Conservation (phyloP, 92 coral and sea anemone species). For the Palythoa grandis region DNA sequence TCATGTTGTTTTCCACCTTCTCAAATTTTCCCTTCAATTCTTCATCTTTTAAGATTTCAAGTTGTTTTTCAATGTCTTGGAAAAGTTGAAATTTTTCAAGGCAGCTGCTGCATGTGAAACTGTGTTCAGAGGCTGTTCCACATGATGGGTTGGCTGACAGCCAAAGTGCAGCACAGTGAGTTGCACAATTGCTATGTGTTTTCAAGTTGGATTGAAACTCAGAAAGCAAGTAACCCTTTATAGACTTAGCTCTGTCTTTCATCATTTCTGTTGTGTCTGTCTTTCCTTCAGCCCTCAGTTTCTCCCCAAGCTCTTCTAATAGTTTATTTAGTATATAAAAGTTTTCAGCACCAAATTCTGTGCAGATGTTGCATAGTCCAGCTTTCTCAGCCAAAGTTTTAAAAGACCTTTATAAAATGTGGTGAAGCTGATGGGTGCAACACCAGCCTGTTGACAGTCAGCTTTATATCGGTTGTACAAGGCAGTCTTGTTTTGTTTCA, state of each 20-base stretch:
- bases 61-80: slow-evolving; percentile 11
- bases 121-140: slow-evolving; percentile 11
- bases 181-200: slow-evolving; percentile 35
- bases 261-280: slow-evolving; percentile 13
- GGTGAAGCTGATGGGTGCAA: slow-evolving; percentile 21
- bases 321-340: slow-evolving; percentile 14
- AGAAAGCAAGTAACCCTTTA: slow-evolving; percentile 47
- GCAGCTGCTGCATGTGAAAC: slow-evolving; percentile 14
- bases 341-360: slow-evolving; percentile 43
- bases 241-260: slow-evolving; percentile 29
- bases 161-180: not conserved
- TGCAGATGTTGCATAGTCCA: slow-evolving; percentile 48
- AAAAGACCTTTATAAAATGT: slow-evolving; percentile 26
- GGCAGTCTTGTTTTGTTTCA: slow-evolving; percentile 41
- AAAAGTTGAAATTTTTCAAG: slow-evolving; percentile 16
- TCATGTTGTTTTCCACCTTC: slow-evolving; percentile 31
- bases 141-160: not conserved
- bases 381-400: slow-evolving; percentile 36
- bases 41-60: slow-evolving; percentile 7
- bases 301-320: not conserved
- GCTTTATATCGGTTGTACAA: slow-evolving; percentile 18
- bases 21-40: slow-evolving; percentile 15
- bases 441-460: slow-evolving; percentile 44
- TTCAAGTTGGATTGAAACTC: slow-evolving; percentile 50
- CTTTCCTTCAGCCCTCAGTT: not conserved